Base-by-base conservation (phyloP, 1,140 invertebrate genomes). In the Drosophila kanapiae region DNA sequence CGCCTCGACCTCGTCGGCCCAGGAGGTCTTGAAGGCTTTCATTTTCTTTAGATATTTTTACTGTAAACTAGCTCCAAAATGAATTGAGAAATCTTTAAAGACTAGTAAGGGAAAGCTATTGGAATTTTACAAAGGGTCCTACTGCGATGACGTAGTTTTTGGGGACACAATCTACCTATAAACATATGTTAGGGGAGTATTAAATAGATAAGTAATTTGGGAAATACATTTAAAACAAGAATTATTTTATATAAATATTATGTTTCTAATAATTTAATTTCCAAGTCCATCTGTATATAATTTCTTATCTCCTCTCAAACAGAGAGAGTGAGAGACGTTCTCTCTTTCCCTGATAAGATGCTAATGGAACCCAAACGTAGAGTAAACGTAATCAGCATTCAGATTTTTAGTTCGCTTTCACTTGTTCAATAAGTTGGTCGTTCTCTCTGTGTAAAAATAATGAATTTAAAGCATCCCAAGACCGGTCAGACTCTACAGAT, bases 1-100 rank as follows among this genome's bases (percentile, higher is more conserved):
- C 63, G 96, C 95, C 91, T 98, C 97, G 1, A 98, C 97, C 86
- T 98, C 97, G 94, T 98, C 97, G 29, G 97, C 97, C 98, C 97
- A 98, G 67, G 97, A 98, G 42, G 96, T 95, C 80, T 97, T 97
- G 8, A 96, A 95, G 76, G 96, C 94, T 81, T 96, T 90, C 78
- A 90, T 90, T 18, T n/a, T 16, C 1, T 43, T 6, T 3, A 23
- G 16, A 33, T 43, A 33, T 40, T 49, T 51, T 18, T 16, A 33
- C 16, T 5, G 40, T 6, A 3, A 14, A 9, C 14, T 16, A 29
- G 11, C 11, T 62, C 3, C 31, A 1, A 67, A 60, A 47, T 8
- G 1, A 0, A 3, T 47, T 0, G 8, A 14, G 29, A 33, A 16
- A 27, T 16, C 14, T 29, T 4, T 35, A 27, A 16, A 7, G 29